Base-by-base conservation (phyloP, 2,113 vertebrate genomes). In the Saiga tatarica region DNA sequence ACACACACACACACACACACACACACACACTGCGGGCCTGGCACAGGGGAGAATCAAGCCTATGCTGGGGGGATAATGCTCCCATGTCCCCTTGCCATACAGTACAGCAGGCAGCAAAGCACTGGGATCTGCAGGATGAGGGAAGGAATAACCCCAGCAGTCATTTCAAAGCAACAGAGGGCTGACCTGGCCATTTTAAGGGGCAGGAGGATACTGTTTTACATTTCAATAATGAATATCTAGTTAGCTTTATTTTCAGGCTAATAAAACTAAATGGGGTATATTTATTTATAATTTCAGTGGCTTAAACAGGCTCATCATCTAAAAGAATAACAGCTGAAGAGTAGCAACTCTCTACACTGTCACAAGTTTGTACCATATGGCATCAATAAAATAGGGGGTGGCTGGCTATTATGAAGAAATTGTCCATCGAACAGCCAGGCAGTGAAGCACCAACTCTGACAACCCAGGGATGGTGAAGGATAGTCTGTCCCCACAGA, bases 1-100 rank as follows among this genome's bases (percentile, higher is more conserved):
- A 8, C 6, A 17, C 7, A 2, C 12, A 14, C 87, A 3, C 16
- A 9, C 16, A 0, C 7, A 8, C 6, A 17, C 7, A 2, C 12
- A 14, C 87, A 8, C 64, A 28, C 78, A 52, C 45, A 21, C 16
- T 6, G 14, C 4, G 2, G 76, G 42, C 26, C 42, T 47, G 76
- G 76, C 79, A 82, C n/a, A 26, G n/a, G 57, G 36, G 64, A 50
- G 45, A 12, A 28, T 15, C n/a, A 55, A 3, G 23, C 30, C 82
- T 53, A 16, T 15, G 11, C 3, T 8, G 21, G 26, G 16, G 6
- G 15, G 28, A 74, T 23, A 17, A 4, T 5, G 36, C 11, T 28
- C 60, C 55, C 13, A 28, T 0, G 0, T 19, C 11, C 67, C 39
- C 13, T 1, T 16, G 45, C 39, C 15, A n/a, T 5, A 12, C 26